A percentile compares a stretch with the other conserved stretches of the same genome.
Conservation (phyloP, 2,113 vertebrate genomes). For the Galemys pyrenaicus region DNA sequence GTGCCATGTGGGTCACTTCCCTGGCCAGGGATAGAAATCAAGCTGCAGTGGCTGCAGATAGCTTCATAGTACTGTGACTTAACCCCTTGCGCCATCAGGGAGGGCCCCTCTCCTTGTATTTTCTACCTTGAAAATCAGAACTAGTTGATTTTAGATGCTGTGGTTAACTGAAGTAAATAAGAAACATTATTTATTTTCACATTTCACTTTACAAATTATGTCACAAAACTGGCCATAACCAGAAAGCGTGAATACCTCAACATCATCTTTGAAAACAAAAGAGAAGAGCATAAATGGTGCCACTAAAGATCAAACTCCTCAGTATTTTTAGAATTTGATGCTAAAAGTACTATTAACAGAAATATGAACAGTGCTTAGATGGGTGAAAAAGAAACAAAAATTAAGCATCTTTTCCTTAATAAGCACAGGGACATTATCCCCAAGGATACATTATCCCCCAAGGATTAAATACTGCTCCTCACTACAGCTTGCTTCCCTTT, state of each 20-base stretch:
- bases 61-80: too few species aligned
- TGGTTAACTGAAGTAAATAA: constrained; percentile 17
- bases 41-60: too few species aligned
- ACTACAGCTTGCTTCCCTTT: not conserved
- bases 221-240: not conserved
- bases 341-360: not conserved
- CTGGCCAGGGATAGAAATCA: too few species aligned
- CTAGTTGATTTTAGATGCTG: not conserved
- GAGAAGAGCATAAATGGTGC: not conserved
- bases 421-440: not conserved
- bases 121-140: constrained; percentile 30
- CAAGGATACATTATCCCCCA: too few species aligned
- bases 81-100: too few species aligned
- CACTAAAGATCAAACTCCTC: not conserved
- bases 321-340: not conserved
- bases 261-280: not conserved
- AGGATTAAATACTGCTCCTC: not conserved
- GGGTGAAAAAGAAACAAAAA: not conserved
- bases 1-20: too few species aligned
- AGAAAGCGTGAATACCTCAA: not conserved
- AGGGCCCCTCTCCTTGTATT: not conserved
- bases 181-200: constrained; percentile 11
- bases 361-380: not conserved
- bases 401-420: not conserved
- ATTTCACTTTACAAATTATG: constrained; percentile 11